These are phyloP conservation scores for Scyliorhinus canicula DNA, from an alignment of 2,797 vertebrate genomes.

Conservation along the genomic window DNA sequence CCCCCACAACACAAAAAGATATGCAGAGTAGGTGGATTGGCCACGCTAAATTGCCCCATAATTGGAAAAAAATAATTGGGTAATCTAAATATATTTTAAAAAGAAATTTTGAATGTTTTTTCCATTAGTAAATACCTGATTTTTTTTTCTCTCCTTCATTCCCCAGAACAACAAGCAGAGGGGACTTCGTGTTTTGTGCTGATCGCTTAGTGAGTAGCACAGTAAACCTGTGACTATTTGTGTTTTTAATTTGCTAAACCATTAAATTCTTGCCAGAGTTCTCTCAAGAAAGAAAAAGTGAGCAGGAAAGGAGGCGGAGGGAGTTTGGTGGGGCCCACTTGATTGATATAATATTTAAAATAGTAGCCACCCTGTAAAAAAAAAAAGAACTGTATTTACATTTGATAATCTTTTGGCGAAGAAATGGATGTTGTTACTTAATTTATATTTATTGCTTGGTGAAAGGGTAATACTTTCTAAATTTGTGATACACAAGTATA, in stretches of 20 bases:
- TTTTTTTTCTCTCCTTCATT: not conserved
- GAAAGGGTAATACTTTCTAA: not conserved
- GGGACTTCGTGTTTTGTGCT: constrained; percentile 92
- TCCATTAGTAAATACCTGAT: not conserved
- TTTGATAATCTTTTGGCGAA: not conserved
- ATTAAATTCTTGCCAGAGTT: not conserved
- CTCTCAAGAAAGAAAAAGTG: not conserved
- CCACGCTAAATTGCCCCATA: too few species aligned
- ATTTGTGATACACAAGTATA: too few species aligned
- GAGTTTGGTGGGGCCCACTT: too few species aligned
- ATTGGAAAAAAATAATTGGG: too few species aligned
- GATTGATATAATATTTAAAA: not conserved
- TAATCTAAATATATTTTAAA: too few species aligned
- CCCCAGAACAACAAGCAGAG: constrained; percentile 82
- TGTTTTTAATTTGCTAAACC: too few species aligned
- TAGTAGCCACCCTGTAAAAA: not conserved
- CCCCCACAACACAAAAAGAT: too few species aligned
- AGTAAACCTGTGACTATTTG: not conserved
- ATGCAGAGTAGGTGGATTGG: too few species aligned
- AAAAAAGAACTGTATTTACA: not conserved
- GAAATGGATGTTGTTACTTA: not conserved
- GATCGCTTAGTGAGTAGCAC: constrained; percentile 80
- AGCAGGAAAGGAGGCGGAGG: not conserved
- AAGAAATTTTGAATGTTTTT: not conserved
- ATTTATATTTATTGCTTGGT: not conserved